Evolutionary conservation across 2,113 vertebrate genomes (phyloP).

Genomic region (Syngnathus floridae): DNA sequence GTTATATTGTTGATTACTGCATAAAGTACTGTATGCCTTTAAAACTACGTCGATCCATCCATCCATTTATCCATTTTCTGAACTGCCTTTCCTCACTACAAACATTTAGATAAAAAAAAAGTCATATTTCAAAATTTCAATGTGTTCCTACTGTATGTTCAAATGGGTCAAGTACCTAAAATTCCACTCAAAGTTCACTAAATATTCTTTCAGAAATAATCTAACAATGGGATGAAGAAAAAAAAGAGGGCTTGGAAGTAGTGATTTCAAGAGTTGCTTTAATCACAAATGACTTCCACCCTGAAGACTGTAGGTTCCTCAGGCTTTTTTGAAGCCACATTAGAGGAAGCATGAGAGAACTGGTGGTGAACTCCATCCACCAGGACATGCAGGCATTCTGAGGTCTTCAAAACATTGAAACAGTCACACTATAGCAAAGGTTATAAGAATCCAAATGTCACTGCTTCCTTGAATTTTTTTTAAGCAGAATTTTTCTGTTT

Average conservation of each 20-base stretch:
- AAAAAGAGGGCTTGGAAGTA: slow-evolving; percentile 7
- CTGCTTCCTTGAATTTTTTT: background rate
- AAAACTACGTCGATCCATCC: background rate
- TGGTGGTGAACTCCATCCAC: slow-evolving; percentile 24
- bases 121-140: too few relatives aligned
- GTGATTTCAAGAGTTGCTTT: slow-evolving; percentile 37
- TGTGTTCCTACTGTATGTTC: background rate
- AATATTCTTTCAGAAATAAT: background rate
- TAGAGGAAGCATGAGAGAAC: slow-evolving; percentile 32
- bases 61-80: too few relatives aligned
- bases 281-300: slow-evolving; percentile 45
- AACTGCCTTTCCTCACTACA: too few relatives aligned
- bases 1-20: background rate
- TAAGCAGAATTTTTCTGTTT: slow-evolving; percentile 7
- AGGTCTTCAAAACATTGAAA: slow-evolving; percentile 30
- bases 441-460: slow-evolving; percentile 2
- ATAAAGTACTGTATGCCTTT: background rate
- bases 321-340: slow-evolving; percentile 46
- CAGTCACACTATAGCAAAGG: slow-evolving; percentile 23
- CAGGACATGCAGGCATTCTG: slow-evolving; percentile 17
- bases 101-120: too few relatives aligned
- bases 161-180: background rate
- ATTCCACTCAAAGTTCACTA: slow-evolving; percentile 1
- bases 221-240: background rate
- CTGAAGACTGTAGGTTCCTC: slow-evolving; percentile 33